Conservation (phyloP, 2,113 vertebrate species). For the Tragelaphus buxtoni region DNA sequence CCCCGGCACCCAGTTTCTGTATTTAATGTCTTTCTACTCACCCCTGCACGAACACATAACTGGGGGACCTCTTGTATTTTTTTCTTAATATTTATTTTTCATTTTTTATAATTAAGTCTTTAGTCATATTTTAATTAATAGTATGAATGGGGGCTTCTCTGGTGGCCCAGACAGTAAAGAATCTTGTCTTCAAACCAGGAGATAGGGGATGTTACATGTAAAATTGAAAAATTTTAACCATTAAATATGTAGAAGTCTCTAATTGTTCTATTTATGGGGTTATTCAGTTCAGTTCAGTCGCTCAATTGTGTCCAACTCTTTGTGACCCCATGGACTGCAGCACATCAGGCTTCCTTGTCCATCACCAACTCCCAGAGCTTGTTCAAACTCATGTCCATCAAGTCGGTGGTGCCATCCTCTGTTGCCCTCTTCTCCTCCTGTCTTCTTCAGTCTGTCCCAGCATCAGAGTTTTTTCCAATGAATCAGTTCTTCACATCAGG, state of each 20-base stretch:
- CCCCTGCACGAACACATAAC: not conserved
- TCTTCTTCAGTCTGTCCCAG: not conserved
- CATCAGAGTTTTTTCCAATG: not conserved
- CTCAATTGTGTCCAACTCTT: not conserved
- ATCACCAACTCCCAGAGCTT: not conserved
- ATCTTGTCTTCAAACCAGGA: not conserved
- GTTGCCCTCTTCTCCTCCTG: not conserved
- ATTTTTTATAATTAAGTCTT: not conserved
- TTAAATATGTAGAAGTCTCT: not conserved
- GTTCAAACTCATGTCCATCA: not conserved
- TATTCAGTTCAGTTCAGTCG: not conserved
- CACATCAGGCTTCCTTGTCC: not conserved
- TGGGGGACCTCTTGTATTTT: not conserved
- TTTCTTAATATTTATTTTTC: not conserved
- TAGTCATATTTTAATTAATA: not conserved
- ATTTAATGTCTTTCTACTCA: not conserved
- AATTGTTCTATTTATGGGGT: not conserved
- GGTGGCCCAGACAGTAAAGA: not conserved
- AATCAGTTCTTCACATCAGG: not conserved
- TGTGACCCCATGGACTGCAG: not conserved
- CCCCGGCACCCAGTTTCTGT: not conserved
- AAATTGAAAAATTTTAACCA: not conserved
- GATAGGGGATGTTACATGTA: not conserved
- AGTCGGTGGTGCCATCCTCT: not conserved
- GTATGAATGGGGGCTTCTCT: not conserved